Conservation (phyloP, 2,113 vertebrate genomes). For the Serilophus lunatus region DNA sequence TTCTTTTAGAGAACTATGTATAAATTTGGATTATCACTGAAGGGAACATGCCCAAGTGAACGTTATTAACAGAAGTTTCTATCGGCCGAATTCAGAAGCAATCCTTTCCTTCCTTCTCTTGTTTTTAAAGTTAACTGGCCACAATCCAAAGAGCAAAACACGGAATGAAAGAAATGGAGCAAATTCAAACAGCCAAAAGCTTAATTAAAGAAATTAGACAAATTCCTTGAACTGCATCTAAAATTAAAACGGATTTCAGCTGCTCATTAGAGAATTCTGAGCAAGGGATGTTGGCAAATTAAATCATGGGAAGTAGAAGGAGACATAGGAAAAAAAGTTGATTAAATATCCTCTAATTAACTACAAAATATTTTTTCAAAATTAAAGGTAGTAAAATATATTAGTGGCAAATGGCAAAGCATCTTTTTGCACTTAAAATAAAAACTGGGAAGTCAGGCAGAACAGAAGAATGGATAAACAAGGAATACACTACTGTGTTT, state of each 20-base stretch:
- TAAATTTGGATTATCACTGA: background rate
- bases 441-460: background rate
- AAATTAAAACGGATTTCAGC: constrained; percentile 18
- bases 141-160: background rate
- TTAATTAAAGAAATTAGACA: constrained; percentile 53
- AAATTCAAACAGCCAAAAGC: constrained; percentile 1
- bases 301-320: background rate
- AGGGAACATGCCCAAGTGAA: background rate
- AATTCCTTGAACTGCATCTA: constrained; percentile 44
- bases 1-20: accelerated
- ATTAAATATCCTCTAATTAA: constrained; percentile 6
- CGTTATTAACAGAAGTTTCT: background rate
- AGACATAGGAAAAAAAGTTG: background rate
- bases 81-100: background rate
- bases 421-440: background rate
- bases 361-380: background rate
- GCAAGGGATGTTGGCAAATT: background rate
- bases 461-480: background rate
- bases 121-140: background rate
- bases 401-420: background rate
- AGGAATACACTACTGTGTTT: background rate
- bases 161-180: background rate
- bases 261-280: background rate
- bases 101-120: background rate
- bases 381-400: background rate